Evolutionary conservation across 2,797 vertebrate genomes (phyloP).

Genomic region (Oreortyx pictus): DNA sequence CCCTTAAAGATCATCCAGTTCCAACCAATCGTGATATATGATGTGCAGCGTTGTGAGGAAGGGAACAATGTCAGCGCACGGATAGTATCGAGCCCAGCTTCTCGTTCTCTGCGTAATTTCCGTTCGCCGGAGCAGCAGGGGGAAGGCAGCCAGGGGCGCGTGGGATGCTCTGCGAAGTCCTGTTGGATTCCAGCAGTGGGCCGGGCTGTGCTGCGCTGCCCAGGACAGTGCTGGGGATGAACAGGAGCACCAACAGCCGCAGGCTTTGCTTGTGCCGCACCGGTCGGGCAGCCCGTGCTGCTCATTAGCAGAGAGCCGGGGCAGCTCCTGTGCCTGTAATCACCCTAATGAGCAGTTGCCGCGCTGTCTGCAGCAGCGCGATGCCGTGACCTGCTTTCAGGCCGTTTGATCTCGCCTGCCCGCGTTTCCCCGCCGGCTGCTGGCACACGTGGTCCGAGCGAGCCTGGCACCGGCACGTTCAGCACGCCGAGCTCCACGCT

Average conservation of each 20-base stretch:
- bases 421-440: fast-evolving
- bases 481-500: fast-evolving
- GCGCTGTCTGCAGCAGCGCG: neutral
- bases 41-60: neutral
- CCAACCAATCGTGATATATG: neutral
- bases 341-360: slow-evolving; percentile 27
- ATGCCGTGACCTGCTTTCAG: slow-evolving; percentile 38
- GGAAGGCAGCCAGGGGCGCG: neutral
- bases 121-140: fast-evolving
- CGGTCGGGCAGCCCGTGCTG: neutral
- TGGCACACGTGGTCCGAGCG: fast-evolving
- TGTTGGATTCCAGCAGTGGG: neutral
- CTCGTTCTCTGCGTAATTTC: too few species aligned
- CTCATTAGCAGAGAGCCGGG: neutral
- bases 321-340: neutral
- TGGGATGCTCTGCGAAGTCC: neutral
- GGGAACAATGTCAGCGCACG: fast-evolving
- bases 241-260: neutral
- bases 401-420: neutral
- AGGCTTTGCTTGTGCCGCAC: neutral
- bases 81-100: neutral
- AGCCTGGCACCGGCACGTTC: fast-evolving
- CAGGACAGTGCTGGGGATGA: fast-evolving
- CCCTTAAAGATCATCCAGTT: neutral
- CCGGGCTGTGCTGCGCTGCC: neutral